Evolutionary conservation across 2,888 invertebrate genomes (phyloP).

Genomic region (Brenthis daphne): DNA sequence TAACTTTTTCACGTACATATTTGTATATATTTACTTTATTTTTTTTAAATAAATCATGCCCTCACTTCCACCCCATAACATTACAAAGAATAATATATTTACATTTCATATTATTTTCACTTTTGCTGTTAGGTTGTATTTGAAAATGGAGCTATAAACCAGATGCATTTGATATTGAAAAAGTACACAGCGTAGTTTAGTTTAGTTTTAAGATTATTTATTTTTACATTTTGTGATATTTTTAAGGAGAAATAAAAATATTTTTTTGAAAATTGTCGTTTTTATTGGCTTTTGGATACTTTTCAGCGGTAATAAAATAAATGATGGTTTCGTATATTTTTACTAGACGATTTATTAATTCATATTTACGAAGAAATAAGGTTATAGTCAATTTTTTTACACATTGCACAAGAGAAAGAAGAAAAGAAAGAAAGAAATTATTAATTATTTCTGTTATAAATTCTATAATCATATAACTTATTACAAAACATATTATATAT

Average conservation of each 20-base stretch:
- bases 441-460: no score
- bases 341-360: no score
- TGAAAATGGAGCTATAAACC: conserved; percentile 49
- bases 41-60: neutral
- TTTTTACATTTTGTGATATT: conserved; percentile 66
- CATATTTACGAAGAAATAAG: no score
- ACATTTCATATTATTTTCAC: conserved; percentile 19
- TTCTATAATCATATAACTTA: no score
- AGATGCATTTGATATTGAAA: conserved; percentile 82
- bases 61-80: neutral
- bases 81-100: neutral
- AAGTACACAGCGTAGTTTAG: conserved; percentile 78
- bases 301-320: neutral
- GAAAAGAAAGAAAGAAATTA: no score
- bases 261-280: conserved; percentile 27
- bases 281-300: neutral
- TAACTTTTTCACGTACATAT: no score
- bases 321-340: neutral
- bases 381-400: no score
- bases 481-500: no score
- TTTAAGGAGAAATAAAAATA: conserved; percentile 70
- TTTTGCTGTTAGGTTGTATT: conserved; percentile 50
- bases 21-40: no score
- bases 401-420: no score
- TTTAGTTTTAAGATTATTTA: conserved; percentile 61